Percentiles rank a stretch among this genome's conserved stretches.
These are phyloP conservation scores for Rugalucina vietnamica DNA, from an alignment of 2,888 invertebrate species.

Conservation along the genomic window DNA sequence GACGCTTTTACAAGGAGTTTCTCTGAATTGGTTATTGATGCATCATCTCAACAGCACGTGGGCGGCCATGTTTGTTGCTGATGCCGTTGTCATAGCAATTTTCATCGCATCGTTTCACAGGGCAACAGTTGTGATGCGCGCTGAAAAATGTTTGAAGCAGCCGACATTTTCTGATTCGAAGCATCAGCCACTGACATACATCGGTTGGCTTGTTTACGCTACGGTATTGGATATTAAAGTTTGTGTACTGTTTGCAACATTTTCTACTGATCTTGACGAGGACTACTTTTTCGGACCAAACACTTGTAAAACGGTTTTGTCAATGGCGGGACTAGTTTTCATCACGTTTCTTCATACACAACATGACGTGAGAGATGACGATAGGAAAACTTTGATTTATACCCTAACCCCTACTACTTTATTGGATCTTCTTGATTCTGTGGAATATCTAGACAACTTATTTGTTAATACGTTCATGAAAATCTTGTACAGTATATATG, in stretches of 20 bases:
- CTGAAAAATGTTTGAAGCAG: conserved; percentile 15
- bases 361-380: conserved; percentile 85
- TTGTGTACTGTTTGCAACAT: conserved; percentile 84
- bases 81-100: conserved; percentile 82
- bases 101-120: conserved; percentile 76
- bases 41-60: conserved; percentile 79
- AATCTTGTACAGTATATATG: too few species aligned
- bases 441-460: conserved; percentile 85
- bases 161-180: background rate
- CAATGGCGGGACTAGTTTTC: conserved; percentile 85
- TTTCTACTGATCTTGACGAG: conserved; percentile 75
- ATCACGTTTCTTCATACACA: conserved; percentile 86
- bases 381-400: conserved; percentile 85
- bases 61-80: conserved; percentile 84
- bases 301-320: conserved; percentile 80
- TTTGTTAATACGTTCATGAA: too few species aligned
- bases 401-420: conserved; percentile 85
- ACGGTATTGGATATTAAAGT: conserved; percentile 85
- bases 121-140: conserved; percentile 32
- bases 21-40: conserved; percentile 84
- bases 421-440: conserved; percentile 87
- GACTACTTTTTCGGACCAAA: conserved; percentile 79
- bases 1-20: conserved; percentile 82
- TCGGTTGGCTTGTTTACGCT: conserved; percentile 86
- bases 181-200: conserved; percentile 82